Base-by-base conservation (phyloP, 1,140 invertebrate genomes). In the Andricus grossulariae region DNA sequence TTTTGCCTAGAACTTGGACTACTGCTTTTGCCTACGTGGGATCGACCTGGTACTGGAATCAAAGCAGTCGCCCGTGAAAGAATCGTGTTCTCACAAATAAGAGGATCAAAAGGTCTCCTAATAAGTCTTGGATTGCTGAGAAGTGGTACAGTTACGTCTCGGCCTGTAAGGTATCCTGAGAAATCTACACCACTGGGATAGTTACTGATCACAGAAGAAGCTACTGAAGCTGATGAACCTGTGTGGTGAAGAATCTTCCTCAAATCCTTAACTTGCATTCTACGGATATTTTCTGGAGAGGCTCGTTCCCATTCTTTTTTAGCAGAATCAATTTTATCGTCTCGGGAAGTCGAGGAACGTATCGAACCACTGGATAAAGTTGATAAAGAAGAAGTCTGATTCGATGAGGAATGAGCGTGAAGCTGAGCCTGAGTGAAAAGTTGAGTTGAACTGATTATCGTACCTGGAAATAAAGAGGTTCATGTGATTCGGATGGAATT, bases 41-140 rank as follows among this genome's bases (percentile, higher is more conserved):
- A 72, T 70, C 89, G 81, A 8, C 86, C 82, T 5, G 85, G 75
- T 19, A 85, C 83, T 74, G 82, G 87, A 3, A 85, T 83, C 15
- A 88, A 77, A n/a, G 90, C 85, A 5, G 90, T 91, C 2, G 90
- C 86, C 51, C 89, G 79, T 0, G 91, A 92, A 0, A 92, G 76
- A 55, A 92, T 91, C 8, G 90, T 90, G 25, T 92, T 91, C 16
- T 91, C 91, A 15, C 90, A 91, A n/a, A 92, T 91, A 0, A 92
- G 57, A 1, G 91, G 90, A 79, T 92, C 90, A 32, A 91, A 92
- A 0, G 90, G 91, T 73, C 91, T 82, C 71, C 89, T 82, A 8
- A 92, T 86, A 0, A 91, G 80, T 18, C 89, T 82, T 1, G 90
- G 91, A 76, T 87, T 88, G 10, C 89, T 89, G 10, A 91, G 75